These are phyloP conservation scores for Stratiomys singularior DNA, from an alignment of 2,888 invertebrate species.

Conservation along the genomic window DNA sequence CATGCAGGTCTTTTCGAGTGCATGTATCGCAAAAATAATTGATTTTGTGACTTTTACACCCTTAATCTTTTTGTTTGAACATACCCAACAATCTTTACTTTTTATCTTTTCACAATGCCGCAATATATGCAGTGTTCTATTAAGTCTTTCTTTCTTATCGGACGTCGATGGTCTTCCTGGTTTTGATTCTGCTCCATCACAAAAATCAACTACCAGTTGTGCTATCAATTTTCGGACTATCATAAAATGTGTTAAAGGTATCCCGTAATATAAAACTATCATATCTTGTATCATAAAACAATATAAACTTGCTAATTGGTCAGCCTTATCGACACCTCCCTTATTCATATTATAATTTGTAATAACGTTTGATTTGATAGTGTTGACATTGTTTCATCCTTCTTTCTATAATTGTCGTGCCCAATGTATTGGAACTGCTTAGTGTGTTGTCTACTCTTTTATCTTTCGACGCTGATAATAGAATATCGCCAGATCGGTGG, in stretches of 20 bases:
- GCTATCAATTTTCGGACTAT: background rate
- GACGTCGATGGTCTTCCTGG: slow-evolving; percentile 30
- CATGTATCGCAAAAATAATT: slow-evolving; percentile 38
- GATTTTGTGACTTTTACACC: background rate
- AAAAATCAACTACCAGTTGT: background rate
- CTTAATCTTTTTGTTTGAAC: slow-evolving; percentile 40
- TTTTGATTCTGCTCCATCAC: slow-evolving; percentile 10
- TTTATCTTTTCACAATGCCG: slow-evolving; percentile 17
- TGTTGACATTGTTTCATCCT: background rate
- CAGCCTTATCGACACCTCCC: no score
- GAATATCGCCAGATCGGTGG: slow-evolving; percentile 5
- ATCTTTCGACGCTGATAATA: slow-evolving; percentile 53
- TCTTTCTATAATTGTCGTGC: slow-evolving; percentile 47
- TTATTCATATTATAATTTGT: slow-evolving; percentile 24
- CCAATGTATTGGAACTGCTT: slow-evolving; percentile 51
- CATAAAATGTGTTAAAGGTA: slow-evolving; percentile 18
- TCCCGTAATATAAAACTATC: no score
- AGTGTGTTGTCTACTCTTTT: slow-evolving; percentile 53
- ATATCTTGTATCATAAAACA: slow-evolving; percentile 46
- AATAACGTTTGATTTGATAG: slow-evolving; percentile 4
- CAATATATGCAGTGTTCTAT: slow-evolving; percentile 41
- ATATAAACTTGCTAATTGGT: slow-evolving; percentile 39
- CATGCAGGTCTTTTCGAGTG: background rate
- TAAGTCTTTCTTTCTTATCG: slow-evolving; percentile 24
- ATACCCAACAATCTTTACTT: slow-evolving; percentile 34